Evolutionary conservation across 2,888 invertebrate genomes (phyloP), one percentile per base, ranked within the genome.

Genomic region (Trissolcus brochymenae): DNA sequence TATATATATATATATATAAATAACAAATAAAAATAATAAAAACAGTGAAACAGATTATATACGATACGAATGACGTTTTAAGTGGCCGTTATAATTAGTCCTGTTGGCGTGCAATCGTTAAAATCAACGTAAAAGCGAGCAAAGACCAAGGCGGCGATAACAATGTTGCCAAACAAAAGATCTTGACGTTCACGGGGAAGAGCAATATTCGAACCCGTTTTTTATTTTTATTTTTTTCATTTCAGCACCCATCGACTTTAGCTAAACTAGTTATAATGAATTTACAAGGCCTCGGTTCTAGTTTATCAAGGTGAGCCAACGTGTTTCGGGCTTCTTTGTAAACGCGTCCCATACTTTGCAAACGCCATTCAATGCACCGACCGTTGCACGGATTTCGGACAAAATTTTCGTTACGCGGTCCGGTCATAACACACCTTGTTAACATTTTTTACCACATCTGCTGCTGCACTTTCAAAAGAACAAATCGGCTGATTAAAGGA

Each of bases 271-370:
- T 70, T 75, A 55, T 64, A 75, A 75, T 65, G 50, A 55, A 35
- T 43, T 54, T 65, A 65, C 65, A 75, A 76, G 65, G 76, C 41
- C 65, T 65, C 49, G 56, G 35, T 65, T 76, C 76, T 59, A 76
- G 76, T 76, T 76, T 76, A 55, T 60, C 76, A 70, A 70, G 76
- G 70, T 51, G 70, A 65, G 51, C 19, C 43, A 76, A 76, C 65
- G 56, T 61, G 70, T 64, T 68, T 75, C 51, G 57, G 53, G 40
- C 55, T 46, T 68, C 67, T 66, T 72, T 74, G 61, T 67, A 50
- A 60, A 6, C 46, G 9, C 46, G 46, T 29, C 54, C 4, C 17
- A 29, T 41, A 50, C 43, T 35, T 40, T 64, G 61, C 40, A 7
- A 55, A 61, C 55, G 59, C 53, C 54, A 53, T 59, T 59, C 53